Evolutionary conservation across 2,888 invertebrate genomes (phyloP).

Genomic region (Brenthis hecate): DNA sequence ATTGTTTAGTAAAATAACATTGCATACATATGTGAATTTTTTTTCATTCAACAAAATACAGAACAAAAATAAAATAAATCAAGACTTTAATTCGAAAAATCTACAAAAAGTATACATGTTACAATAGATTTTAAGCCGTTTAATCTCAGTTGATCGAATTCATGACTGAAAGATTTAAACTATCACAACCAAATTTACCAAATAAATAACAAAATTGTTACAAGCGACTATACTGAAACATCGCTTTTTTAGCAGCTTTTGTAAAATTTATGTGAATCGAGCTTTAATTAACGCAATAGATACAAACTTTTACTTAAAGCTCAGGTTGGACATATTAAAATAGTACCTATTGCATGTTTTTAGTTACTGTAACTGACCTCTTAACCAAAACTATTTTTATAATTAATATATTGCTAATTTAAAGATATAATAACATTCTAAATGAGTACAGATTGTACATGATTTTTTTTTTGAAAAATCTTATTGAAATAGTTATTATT

Average conservation of each 20-base stretch:
- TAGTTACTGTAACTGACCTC: no score
- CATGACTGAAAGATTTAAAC: slow-evolving; percentile 26
- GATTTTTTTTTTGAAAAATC: no score
- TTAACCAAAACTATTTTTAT: no score
- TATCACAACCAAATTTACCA: slow-evolving; percentile 15
- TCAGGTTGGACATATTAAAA: background rate
- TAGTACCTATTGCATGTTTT: no score
- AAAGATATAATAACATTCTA: no score
- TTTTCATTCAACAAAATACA: background rate
- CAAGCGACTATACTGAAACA: slow-evolving; percentile 18
- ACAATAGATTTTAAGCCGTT: slow-evolving; percentile 25
- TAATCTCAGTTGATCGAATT: slow-evolving; percentile 24
- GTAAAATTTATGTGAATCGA: slow-evolving; percentile 11
- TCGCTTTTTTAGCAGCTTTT: slow-evolving; percentile 13
- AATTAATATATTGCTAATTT: no score
- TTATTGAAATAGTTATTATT: no score
- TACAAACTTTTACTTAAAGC: background rate
- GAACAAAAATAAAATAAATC: background rate
- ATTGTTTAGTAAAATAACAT: no score
- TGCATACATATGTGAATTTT: background rate
- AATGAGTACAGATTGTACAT: no score
- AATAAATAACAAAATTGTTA: slow-evolving; percentile 25
- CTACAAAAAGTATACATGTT: slow-evolving; percentile 8
- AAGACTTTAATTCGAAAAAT: background rate
- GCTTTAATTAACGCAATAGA: slow-evolving; percentile 8